Evolutionary conservation across 2,888 invertebrate genomes (phyloP).

Genomic region (Hydraecia micacea): DNA sequence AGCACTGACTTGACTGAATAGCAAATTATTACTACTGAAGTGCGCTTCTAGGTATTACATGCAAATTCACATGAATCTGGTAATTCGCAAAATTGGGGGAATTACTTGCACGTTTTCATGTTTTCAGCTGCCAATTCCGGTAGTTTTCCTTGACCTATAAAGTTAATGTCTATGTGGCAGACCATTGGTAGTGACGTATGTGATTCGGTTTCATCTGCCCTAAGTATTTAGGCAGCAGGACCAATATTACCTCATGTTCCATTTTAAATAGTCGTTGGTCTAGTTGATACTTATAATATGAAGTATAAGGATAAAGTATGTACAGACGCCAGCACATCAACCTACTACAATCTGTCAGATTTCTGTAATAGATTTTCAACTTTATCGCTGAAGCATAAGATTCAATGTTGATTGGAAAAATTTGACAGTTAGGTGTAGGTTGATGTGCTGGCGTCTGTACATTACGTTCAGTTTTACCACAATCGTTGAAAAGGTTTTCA

Average conservation of each 20-base stretch:
- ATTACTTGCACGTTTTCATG: slow-evolving; percentile 26
- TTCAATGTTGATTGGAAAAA: no score
- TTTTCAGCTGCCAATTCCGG: slow-evolving; percentile 18
- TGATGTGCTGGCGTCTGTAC: no score
- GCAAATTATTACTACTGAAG: background rate
- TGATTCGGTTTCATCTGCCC: slow-evolving; percentile 18
- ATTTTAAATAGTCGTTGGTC: background rate
- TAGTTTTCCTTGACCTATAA: slow-evolving; percentile 52
- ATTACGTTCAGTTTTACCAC: background rate
- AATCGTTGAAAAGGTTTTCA: background rate
- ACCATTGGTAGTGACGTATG: slow-evolving; percentile 25
- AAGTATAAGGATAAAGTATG: background rate
- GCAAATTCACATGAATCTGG: background rate
- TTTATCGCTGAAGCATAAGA: no score
- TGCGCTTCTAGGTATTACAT: background rate
- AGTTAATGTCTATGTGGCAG: background rate
- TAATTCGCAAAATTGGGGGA: slow-evolving; percentile 9
- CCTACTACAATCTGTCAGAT: no score
- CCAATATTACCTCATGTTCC: background rate
- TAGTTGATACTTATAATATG: background rate
- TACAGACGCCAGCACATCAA: no score
- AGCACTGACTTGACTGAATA: background rate
- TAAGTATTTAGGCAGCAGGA: slow-evolving; percentile 18
- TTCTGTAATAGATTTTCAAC: no score
- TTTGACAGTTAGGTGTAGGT: no score